These are phyloP conservation scores for Loris lydekkerianus DNA, from an alignment of 2,797 vertebrate genomes.

Conservation along the genomic window DNA sequence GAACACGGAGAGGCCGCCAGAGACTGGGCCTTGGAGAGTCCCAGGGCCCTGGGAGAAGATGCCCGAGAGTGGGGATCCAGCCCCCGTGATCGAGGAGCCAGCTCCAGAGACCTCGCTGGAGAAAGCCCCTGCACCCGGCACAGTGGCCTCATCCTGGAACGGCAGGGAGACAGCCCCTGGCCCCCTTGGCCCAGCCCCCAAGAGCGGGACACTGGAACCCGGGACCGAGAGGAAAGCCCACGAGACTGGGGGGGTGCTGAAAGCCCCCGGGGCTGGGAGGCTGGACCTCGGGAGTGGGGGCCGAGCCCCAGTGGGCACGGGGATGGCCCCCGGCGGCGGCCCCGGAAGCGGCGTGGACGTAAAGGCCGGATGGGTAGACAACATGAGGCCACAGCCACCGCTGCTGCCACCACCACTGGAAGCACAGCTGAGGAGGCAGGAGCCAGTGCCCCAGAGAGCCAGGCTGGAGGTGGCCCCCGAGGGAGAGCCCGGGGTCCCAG, in stretches of 20 bases:
- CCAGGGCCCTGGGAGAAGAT: constrained; percentile 78
- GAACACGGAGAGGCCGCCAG: constrained; percentile 75
- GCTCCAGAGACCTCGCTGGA: constrained; percentile 73
- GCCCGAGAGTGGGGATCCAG: constrained; percentile 76
- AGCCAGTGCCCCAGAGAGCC: constrained; percentile 71
- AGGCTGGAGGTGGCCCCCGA: constrained; percentile 67
- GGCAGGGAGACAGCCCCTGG: constrained; percentile 85
- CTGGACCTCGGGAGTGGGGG: constrained; percentile 85
- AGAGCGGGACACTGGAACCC: constrained; percentile 85
- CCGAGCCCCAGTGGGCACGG: constrained; percentile 80
- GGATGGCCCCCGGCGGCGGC: constrained; percentile 79
- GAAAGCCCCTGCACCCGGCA: constrained; percentile 87
- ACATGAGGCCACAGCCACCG: constrained; percentile 74
- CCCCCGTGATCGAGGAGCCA: constrained; percentile 59
- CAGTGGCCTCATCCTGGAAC: constrained; percentile 87
- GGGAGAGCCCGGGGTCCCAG: constrained; percentile 77
- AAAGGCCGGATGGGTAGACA: constrained; percentile 80
- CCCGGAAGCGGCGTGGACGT: constrained; percentile 83
- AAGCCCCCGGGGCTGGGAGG: constrained; percentile 83
- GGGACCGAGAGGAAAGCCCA: constrained; percentile 87
- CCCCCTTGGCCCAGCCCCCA: constrained; percentile 87
- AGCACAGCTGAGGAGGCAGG: constrained; percentile 74
- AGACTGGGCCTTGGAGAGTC: constrained; percentile 81
- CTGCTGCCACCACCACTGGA: constrained; percentile 56
- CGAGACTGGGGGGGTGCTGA: constrained; percentile 82